These are phyloP conservation scores for Phaethon lepturus DNA, from an alignment of 2,113 vertebrate species.

Conservation along the genomic window DNA sequence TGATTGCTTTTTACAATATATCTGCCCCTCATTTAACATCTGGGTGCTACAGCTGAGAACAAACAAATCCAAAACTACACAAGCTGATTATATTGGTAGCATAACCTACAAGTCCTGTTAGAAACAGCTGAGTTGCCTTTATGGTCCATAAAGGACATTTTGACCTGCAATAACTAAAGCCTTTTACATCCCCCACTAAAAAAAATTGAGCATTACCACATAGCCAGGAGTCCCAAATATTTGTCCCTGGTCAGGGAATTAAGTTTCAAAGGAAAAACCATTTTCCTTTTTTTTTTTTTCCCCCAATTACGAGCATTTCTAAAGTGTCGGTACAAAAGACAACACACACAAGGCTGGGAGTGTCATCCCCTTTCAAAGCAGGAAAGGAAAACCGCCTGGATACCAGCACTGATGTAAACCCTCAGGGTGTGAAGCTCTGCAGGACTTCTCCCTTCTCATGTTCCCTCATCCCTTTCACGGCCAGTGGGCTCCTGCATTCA, in stretches of 20 bases:
- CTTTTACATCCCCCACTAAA: neutral
- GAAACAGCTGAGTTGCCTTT: neutral
- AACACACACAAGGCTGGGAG: neutral
- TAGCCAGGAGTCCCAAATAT: neutral
- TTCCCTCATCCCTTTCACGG: neutral
- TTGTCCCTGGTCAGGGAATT: neutral
- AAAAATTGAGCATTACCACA: neutral
- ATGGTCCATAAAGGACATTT: neutral
- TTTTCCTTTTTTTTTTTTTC: neutral
- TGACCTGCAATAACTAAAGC: neutral
- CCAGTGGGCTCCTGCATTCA: neutral
- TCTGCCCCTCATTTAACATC: constrained; percentile 7
- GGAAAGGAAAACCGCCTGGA: neutral
- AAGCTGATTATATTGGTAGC: neutral
- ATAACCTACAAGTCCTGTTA: neutral
- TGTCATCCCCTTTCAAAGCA: neutral
- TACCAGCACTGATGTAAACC: neutral
- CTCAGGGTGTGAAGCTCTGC: neutral
- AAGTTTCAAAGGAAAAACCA: neutral
- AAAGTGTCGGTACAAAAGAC: neutral
- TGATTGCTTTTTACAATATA: constrained; percentile 24
- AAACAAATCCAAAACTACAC: neutral
- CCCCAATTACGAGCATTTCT: fast-evolving
- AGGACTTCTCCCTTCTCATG: neutral
- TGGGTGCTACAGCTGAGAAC: neutral